Evolutionary conservation across 2,888 invertebrate genomes (phyloP).

Genomic region (Ophion slaviceki): DNA sequence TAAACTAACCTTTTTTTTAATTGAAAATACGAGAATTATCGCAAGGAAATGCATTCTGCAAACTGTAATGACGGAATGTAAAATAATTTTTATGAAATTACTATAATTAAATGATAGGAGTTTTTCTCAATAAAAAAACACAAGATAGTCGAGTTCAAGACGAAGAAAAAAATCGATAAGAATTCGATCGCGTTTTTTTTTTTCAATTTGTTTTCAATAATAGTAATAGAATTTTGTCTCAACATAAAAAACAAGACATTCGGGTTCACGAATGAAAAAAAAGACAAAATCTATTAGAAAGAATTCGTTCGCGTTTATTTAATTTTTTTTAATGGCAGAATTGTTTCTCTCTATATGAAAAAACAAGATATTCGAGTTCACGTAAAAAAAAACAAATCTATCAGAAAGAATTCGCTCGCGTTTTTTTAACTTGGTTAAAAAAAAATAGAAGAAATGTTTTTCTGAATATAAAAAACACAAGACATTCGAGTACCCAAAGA

Average conservation of each 20-base stretch:
- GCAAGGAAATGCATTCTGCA: not conserved
- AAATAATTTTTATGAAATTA: not conserved
- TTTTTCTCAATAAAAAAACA: no score
- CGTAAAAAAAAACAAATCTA: not conserved
- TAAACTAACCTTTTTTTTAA: not conserved
- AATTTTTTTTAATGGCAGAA: not conserved
- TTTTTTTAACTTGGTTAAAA: not conserved
- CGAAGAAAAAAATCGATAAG: no score
- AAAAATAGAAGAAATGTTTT: no score
- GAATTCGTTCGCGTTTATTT: not conserved
- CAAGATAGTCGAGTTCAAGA: no score
- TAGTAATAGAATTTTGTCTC: no score
- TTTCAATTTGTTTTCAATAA: no score
- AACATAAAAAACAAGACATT: no score
- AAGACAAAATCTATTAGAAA: not conserved
- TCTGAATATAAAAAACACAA: no score
- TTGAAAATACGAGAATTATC: not conserved
- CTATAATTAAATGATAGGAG: not conserved
- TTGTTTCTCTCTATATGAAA: not conserved
- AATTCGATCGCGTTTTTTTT: no score
- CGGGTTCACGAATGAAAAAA: not conserved
- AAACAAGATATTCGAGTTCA: not conserved
- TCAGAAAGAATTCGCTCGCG: not conserved
- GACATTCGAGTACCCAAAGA: no score
- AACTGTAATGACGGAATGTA: not conserved